Evolutionary conservation across 2,797 vertebrate genomes (phyloP), one percentile per base, ranked within the genome.

Genomic region (Taenioides sp.): DNA sequence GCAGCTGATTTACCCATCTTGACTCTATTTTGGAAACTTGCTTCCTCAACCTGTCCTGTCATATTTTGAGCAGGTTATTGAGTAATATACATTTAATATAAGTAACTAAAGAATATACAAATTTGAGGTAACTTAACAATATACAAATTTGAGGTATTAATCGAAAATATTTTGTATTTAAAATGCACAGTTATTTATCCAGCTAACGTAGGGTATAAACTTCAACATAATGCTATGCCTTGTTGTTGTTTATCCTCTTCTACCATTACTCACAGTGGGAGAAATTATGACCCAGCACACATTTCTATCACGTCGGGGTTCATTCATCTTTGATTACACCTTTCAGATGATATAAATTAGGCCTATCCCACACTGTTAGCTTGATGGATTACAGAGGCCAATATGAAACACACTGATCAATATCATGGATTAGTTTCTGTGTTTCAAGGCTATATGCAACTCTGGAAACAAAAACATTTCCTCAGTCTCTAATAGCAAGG

Each of bases 311-410:
- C 31, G 75, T 83, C 74, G 82, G 69, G 90, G 90, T 89, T 92
- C 92, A 93, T 93, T 91, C 84, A 87, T 92, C 89, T 92, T 92
- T 92, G 91, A 92, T 93, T 92, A 92, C 90, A 92, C 89, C 91
- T 92, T 91, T 93, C 90, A 92, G 80, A 88, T 89, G 86, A 92
- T 92, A 92, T 92, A 92, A 92, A 93, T 92, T 91, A 92, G 89
- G 81, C 88, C 90, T 91, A 87, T 93, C 87, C 88, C 88, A 77
- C 84, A 75, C 82, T 89, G 86, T 85, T 88, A 81, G 84, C 85
- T 81, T 92, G 91, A 92, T 93, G 91, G 91, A 93, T 92, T 90
- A 84, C 90, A 78, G 83, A 85, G 86, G 67, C 84, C 78, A 55
- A 85, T 89, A 87, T 86, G 90, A 92, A 93, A 90, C 87, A 87